Evolutionary conservation across 2,797 vertebrate species (phyloP), one percentile per base, ranked within the genome.

Genomic region (Sparus aurata): DNA sequence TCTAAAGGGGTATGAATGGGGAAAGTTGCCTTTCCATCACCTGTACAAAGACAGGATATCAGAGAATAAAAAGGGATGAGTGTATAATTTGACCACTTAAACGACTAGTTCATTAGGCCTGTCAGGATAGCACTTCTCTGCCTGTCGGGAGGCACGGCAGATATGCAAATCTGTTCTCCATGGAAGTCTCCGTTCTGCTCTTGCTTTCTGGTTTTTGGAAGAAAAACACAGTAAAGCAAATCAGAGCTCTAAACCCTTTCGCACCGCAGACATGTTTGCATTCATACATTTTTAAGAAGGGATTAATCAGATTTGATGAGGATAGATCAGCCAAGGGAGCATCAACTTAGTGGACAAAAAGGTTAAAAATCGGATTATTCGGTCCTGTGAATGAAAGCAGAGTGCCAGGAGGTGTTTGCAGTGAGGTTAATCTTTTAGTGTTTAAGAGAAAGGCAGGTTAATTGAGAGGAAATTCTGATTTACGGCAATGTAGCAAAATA

Each of bases 1-100:
- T 91, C 87, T 88, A 90, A 93, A 91, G 87, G 87, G 81, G 80
- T 86, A 86, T 91, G 93, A 90, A 93, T 93, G 89, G 87, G 92
- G 85, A 93, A 93, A 94, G 91, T 94, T 94, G 90, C 91, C 92
- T 93, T 93, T 94, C 93, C 89, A 92, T 94, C 93, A 94, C 92
- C 93, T 93, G 93, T 92, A 92, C 91, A 92, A 92, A 94, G 90
- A 90, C 82, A 70, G 88, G 89, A 91, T 93, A 93, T 93, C 88
- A 85, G 85, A 88, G 86, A 87, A 93, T 93, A 92, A 91, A 93
- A 94, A 91, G 87, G 91, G 91, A 94, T 91, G 91, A 94, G 93
- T 91, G 91, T 92, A 92, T 94, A 94, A 94, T 94, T 94, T 94
- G 92, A 93, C 92, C 93, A 93, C 91, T 94, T 94, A 93, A 93